These are phyloP conservation scores for Malurus leucopterus DNA, from an alignment of 2,797 vertebrate species.

Conservation along the genomic window DNA sequence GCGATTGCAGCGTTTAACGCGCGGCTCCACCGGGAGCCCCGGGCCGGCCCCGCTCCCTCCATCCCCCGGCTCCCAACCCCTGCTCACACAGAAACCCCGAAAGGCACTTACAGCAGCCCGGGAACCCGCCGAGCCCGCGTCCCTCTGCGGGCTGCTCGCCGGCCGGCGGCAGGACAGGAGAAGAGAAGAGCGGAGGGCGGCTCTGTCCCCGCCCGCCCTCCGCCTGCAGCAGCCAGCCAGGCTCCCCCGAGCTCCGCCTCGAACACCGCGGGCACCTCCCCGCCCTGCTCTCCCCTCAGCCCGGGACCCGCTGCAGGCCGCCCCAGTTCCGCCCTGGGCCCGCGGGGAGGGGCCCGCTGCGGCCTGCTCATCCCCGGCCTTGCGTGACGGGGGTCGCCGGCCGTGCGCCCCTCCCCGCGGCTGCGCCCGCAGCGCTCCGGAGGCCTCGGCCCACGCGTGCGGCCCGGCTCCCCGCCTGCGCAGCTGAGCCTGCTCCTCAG, in stretches of 20 bases:
- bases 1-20: accelerated
- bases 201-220: not conserved
- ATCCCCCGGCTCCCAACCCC: not conserved
- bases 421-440: not conserved
- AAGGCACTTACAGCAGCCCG: not conserved
- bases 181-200: not conserved
- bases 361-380: not conserved
- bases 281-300: not conserved
- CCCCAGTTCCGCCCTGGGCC: not conserved
- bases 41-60: not conserved
- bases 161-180: not conserved
- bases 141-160: not conserved
- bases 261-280: not conserved
- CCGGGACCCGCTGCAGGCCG: not conserved
- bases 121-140: not conserved
- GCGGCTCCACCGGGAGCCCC: not conserved
- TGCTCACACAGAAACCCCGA: accelerated
- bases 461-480: not conserved
- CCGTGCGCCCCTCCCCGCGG: not conserved
- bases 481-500: not conserved
- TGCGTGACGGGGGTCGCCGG: not conserved
- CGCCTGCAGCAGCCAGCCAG: not conserved
- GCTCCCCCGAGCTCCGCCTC: constrained; percentile 8
- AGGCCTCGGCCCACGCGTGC: not conserved
- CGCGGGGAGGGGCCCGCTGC: not conserved